Base-by-base conservation (phyloP, 2,888 invertebrate genomes). In the Ectropis crepuscularia region DNA sequence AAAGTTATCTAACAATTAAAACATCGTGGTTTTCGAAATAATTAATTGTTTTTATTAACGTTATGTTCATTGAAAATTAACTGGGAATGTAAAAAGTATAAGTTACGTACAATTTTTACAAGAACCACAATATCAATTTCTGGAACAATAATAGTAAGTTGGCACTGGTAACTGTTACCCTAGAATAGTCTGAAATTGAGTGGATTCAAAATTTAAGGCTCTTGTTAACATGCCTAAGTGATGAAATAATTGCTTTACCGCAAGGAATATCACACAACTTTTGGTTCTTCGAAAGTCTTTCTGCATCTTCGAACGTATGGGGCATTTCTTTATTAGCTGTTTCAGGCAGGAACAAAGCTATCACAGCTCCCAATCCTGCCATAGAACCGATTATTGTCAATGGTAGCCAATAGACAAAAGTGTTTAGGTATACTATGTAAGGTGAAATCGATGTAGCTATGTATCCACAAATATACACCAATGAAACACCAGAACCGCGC, bases 221-320 rank as follows among this genome's bases (percentile, higher is more conserved):
- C 16, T 28, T 28, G 16, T 4, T 4, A 28, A 28, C 16, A 2
- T 28, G 16, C 16, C 16, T 28, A 28, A 28, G 16, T 28, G 16
- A 28, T 28, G 16, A 28, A 28, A 28, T 28, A 1, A 28, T 28
- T 60, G 73, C 77, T 61, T 69, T 72, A 49, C 82, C 67, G 73
- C 71, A 83, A n/a, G 86, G 86, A 11, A 89, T 66, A 37, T 85
- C 85, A 67, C 85, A 84, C 37, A 86, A 74, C 10, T 74, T 79
- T 50, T 81, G 81, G 36, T 73, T 79, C 45, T 53, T 79, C 0
- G 83, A 74, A 43, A 91, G 63, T 5, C 72, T 67, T 65, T 90
- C 90, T 1, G 89, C 83, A 43, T 87, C 88, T 7, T 87, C 85
- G 71, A 90, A 90, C 0, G 88, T 85, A 62, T 90, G 87, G 0